Base-by-base conservation (phyloP, 2,797 vertebrate species). In the Manis javanica region DNA sequence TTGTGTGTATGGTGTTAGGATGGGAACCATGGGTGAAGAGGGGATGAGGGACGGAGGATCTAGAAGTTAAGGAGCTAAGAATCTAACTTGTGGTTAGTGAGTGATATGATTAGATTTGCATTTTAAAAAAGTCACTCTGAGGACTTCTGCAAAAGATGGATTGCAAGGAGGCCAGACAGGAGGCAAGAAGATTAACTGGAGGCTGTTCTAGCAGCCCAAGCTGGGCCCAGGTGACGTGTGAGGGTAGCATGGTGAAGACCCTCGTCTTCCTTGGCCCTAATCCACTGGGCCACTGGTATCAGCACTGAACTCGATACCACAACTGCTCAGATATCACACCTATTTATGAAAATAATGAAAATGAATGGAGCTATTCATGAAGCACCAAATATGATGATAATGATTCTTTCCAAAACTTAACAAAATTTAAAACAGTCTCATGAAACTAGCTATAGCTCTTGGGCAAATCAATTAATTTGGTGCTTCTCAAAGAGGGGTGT, bases 391-490 rank as follows among this genome's bases (percentile, higher is more conserved):
- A 63, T 23, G 46, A 78, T 46, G 42, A 78, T 72, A 26, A 53
- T 11, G 49, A 16, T 64, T 86, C 42, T 90, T 92, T 93, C 68
- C 74, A 95, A 96, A 82, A 51, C 59, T 91, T 91, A 14, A 83
- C 46, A 85, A 59, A 57, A 59, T 74, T 95, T 87, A 84, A 68
- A 68, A 34, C 49, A 71, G 57, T 63, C 69, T 77, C n/a, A 85
- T 24, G 49, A 88, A 90, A 86, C 42, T 55, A 77, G 18, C 13
- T 37, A 3, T 63, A 53, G 42, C 21, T 88, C 55, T 92, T 21
- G 78, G 77, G 53, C 51, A 84, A 95, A n/a, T 63, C 39, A 63
- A 23, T 61, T 69, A 79, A 95, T 15, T 23, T 55, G 23, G 11
- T 61, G 23, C 31, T 96, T 81, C 68, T 96, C 55, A 94, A 87